Evolutionary conservation across 2,888 invertebrate genomes (phyloP), one percentile per base, ranked within the genome.

Genomic region (Biston stratarius): DNA sequence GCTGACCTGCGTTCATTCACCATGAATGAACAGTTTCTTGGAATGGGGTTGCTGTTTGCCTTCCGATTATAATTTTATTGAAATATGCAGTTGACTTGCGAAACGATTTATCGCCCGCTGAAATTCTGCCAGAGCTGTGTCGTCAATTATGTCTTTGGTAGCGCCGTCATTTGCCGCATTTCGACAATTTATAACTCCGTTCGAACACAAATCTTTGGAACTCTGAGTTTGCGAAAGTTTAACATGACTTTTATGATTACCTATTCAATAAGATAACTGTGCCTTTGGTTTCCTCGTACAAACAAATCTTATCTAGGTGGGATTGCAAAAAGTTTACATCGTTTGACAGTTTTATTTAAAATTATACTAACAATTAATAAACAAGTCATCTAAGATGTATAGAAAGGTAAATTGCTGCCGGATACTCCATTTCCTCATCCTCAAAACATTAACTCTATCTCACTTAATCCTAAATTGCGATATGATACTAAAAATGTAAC

Each of bases 21-120:
- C 72, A 73, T 79, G 77, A 81, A 81, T 82, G 77, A 79, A 76
- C 61, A 62, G 64, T 55, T 80, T 79, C 82, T 62, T 40, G 74
- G 77, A 76, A 78, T 11, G 67, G n/a, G n/a, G 64, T 66, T 60
- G 48, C 53, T 72, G 61, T 61, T 60, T 48, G 60, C 60, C 44
- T 58, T 61, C 42, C 57, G 63, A 61, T 71, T 69, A 70, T 67
- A 64, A 68, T 24, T 24, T 24, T 24, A 24, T 64, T 66, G 64
- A 57, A 64, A 53, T 61, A 58, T 64, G 65, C 65, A 69, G 56
- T 66, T 42, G 58, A 47, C 65, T 65, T 67, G 67, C 55, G 58
- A 67, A 66, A 55, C 61, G 63, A 66, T 69, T 61, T 65, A 71
- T 66, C 42, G 61, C 45, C 60, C 36, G 60, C 60, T 64, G 71